These are phyloP conservation scores for Pentamera pediparva DNA, from an alignment of 53 echinoderm and acorn worm species.

Conservation along the genomic window DNA sequence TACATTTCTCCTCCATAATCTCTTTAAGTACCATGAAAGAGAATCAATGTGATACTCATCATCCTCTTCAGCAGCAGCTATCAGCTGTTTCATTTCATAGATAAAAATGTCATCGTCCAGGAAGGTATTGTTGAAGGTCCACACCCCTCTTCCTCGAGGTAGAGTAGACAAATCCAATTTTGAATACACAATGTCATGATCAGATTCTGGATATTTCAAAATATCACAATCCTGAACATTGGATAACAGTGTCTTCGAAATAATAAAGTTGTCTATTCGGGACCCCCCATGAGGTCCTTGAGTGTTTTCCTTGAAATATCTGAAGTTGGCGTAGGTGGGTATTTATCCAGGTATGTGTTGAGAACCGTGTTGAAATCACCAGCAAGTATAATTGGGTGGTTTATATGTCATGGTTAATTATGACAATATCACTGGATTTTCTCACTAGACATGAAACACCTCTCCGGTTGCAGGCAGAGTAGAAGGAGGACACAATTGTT, in stretches of 20 bases:
- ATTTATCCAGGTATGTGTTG: not conserved
- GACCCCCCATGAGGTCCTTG: not conserved
- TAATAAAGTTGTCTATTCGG: not conserved
- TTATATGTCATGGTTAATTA: not conserved
- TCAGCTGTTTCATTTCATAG: not conserved
- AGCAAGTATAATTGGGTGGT: not conserved
- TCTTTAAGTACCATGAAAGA: slow-evolving; percentile 15
- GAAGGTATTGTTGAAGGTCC: not conserved
- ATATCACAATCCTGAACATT: not conserved
- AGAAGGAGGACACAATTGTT: not conserved
- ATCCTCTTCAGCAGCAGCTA: not conserved
- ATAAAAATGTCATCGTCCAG: not conserved
- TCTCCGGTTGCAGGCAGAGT: not conserved
- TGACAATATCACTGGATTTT: not conserved
- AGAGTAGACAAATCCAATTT: not conserved
- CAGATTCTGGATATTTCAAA: not conserved
- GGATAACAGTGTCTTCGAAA: not conserved
- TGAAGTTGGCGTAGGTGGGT: not conserved
- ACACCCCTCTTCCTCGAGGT: not conserved
- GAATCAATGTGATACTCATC: not conserved
- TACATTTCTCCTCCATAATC: too few relatives aligned
- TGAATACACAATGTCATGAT: not conserved
- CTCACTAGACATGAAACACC: not conserved
- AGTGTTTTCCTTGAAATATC: not conserved
- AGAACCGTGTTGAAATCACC: slow-evolving; percentile 1